These are phyloP conservation scores for Pardalotus punctatus DNA, from an alignment of 2,113 vertebrate genomes.

Conservation along the genomic window DNA sequence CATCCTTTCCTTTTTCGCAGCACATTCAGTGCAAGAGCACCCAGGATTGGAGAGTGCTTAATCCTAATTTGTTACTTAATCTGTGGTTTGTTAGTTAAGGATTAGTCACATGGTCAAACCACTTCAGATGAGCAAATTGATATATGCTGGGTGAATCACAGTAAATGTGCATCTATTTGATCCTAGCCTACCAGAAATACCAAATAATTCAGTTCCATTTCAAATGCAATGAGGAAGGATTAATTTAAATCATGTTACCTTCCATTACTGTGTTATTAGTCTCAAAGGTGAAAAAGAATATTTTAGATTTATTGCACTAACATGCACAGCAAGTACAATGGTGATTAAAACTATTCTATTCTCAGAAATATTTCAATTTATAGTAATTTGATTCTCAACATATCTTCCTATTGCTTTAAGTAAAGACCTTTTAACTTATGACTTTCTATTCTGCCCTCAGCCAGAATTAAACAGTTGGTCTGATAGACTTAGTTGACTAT, in stretches of 20 bases:
- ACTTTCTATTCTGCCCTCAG: background rate
- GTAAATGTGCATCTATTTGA: background rate
- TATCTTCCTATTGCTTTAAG: background rate
- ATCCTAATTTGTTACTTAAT: background rate
- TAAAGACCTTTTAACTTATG: background rate
- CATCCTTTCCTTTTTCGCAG: background rate
- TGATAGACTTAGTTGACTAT: background rate
- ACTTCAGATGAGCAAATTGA: background rate
- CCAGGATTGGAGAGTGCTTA: background rate
- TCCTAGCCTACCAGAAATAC: background rate
- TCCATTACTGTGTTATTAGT: background rate
- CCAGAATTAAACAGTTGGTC: background rate
- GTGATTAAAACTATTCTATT: background rate
- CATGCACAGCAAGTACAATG: background rate
- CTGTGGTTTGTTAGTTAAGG: background rate
- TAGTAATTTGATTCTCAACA: background rate
- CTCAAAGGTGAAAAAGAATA: background rate
- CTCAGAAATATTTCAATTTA: background rate
- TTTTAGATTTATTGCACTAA: background rate
- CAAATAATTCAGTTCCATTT: background rate
- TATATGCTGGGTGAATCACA: background rate
- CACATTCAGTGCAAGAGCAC: background rate
- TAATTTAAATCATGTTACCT: background rate
- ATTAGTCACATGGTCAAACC: background rate
- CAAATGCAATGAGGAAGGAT: background rate